A percentile compares a stretch with the other conserved stretches of the same genome.
Evolutionary conservation across 1,140 invertebrate species (phyloP).

Genomic region (Heliconius himera): DNA sequence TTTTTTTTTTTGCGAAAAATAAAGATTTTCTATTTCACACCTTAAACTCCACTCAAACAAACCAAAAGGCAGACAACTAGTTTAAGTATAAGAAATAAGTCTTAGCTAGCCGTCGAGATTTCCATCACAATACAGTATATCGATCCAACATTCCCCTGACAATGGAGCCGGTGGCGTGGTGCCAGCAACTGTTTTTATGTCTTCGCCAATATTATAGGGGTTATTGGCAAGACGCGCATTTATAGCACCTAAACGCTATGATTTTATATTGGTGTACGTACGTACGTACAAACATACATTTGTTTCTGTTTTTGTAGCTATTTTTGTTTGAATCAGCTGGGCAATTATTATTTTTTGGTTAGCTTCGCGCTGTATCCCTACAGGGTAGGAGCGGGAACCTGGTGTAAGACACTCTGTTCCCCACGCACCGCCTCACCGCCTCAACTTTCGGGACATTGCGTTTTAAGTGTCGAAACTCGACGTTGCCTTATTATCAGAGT

Average conservation of each 20-base stretch:
- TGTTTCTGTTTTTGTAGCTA: background rate
- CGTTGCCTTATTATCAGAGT: no score
- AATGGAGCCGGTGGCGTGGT: conserved; percentile 23
- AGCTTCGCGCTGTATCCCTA: no score
- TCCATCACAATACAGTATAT: conserved; percentile 1
- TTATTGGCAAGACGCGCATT: conserved; percentile 24
- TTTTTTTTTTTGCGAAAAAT: background rate
- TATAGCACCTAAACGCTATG: conserved; percentile 4
- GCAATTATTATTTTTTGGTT: no score
- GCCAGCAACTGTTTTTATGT: conserved; percentile 21
- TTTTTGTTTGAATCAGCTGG: background rate
- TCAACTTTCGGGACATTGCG: no score
- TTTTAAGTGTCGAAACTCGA: no score
- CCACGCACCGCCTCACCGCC: no score
- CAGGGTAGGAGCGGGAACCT: no score
- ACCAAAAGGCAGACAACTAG: background rate
- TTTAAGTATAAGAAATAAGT: background rate
- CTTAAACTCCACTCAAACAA: background rate
- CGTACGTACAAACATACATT: background rate
- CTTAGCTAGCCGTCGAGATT: background rate
- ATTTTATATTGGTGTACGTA: background rate
- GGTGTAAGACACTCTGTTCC: no score
- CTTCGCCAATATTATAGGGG: conserved; percentile 14
- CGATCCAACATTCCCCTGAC: conserved; percentile 24
- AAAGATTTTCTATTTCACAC: no score